Evolutionary conservation across 2,888 invertebrate genomes (phyloP), one percentile per base, ranked within the genome.

Genomic region (Campopleginae sp.): DNA sequence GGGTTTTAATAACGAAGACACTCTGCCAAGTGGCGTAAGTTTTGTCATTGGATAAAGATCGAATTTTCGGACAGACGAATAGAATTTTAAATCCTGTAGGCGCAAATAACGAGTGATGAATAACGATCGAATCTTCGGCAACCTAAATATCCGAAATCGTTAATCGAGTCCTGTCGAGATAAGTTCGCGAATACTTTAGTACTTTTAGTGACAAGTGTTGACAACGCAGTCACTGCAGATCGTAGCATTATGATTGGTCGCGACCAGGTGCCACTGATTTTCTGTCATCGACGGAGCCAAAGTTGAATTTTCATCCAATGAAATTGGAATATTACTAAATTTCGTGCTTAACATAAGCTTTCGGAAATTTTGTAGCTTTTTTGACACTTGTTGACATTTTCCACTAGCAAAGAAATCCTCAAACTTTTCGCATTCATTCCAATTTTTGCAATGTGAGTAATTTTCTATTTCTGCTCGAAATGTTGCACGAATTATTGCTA

Each of bases 11-110:
- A 78, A 46, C 79, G 54, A 44, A 33, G 54, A 19, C 72, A 77
- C 44, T 85, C 51, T 85, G 84, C 85, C 84, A 85, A 86, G 79
- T 72, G 68, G 81, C 70, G 42, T 58, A 46, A 82, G 78, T 74
- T 84, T 75, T 79, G 84, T 82, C 58, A 58, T 82, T 76, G 33
- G 75, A 80, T 54, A 23, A 68, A 66, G 27, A 27, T 42, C 19
- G 61, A 38, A 79, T 68, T 66, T 70, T 42, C 48, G 23, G 19
- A 19, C 27, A n/a, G 12, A 38, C 19, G 12, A n/a, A 38, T 68
- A 38, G 48, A 65, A 51, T 46, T 48, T 10, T 46, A 8, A 51
- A 33, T 27, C 14, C 33, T 17, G 58, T 44, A n/a, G 33, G 1
- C 27, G 42, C 42, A 46, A 19, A 23, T 6, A 71, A 31, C n/a